Evolutionary conservation across 2,113 vertebrate genomes (phyloP).

Genomic region (Equus quagga): DNA sequence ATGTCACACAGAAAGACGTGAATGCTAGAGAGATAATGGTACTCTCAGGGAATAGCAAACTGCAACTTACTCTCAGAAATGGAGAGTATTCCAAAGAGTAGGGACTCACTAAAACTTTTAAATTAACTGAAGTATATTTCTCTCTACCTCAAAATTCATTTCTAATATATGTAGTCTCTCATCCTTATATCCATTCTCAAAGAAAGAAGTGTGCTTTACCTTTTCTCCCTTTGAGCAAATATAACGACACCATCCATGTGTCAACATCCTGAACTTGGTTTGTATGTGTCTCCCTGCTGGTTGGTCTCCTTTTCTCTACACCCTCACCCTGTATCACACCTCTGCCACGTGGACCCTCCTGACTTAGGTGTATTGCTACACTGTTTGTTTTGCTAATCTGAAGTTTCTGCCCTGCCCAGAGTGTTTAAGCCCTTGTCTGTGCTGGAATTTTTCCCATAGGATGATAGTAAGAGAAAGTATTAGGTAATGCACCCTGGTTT

Average conservation of each 20-base stretch:
- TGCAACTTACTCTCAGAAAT: not conserved
- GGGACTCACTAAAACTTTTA: not conserved
- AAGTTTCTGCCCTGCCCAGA: not conserved
- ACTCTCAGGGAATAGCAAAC: not conserved
- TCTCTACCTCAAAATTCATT: not conserved
- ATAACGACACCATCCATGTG: not conserved
- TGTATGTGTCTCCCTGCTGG: not conserved
- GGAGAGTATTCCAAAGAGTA: not conserved
- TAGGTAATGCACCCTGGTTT: not conserved
- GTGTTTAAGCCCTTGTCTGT: not conserved
- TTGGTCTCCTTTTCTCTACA: not conserved
- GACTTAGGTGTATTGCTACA: not conserved
- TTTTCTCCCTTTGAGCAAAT: not conserved
- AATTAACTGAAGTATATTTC: not conserved
- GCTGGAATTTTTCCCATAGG: not conserved
- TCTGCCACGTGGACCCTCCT: not conserved
- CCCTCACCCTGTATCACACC: not conserved
- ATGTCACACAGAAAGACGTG: not conserved
- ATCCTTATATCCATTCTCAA: not conserved
- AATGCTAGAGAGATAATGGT: not conserved
- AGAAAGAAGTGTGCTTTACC: not conserved
- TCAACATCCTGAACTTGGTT: not conserved
- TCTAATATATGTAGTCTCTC: not conserved
- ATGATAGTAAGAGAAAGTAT: not conserved
- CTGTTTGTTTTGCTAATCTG: not conserved